Conservation (phyloP, 2,888 invertebrate genomes). For the Zygaena filipendulae region DNA sequence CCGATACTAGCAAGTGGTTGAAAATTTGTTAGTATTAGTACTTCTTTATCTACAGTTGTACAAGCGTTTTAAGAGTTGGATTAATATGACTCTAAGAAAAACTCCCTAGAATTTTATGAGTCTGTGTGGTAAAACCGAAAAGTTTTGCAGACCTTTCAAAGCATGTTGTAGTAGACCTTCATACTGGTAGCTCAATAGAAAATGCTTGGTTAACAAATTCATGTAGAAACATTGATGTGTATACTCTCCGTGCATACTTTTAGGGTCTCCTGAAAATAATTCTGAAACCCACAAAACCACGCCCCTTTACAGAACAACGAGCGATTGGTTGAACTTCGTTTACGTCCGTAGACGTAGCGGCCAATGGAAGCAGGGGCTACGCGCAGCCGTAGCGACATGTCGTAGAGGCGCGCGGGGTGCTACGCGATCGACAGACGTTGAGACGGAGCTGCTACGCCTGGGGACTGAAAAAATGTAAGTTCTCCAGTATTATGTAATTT, state of each 20-base stretch:
- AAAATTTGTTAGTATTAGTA: too few relatives aligned
- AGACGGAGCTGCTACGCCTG: slow-evolving; percentile 51
- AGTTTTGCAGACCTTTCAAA: too few relatives aligned
- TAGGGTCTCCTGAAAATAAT: slow-evolving; percentile 55
- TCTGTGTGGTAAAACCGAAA: too few relatives aligned
- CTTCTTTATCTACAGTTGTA: too few relatives aligned
- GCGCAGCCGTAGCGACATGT: slow-evolving; percentile 56
- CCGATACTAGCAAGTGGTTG: too few relatives aligned
- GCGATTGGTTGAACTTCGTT: slow-evolving; percentile 43
- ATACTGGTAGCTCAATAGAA: too few relatives aligned
- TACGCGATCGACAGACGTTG: slow-evolving; percentile 57
- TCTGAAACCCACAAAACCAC: slow-evolving; percentile 56
- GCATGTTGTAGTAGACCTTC: too few relatives aligned
- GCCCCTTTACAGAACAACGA: slow-evolving; percentile 46
- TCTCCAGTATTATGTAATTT: slow-evolving; percentile 15
- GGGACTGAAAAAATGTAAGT: slow-evolving; percentile 60
- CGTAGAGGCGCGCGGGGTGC: slow-evolving; percentile 49
- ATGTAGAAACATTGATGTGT: slow-evolving; percentile 33
- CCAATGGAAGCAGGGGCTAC: slow-evolving; percentile 48
- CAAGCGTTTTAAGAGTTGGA: too few relatives aligned
- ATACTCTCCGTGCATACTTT: slow-evolving; percentile 34
- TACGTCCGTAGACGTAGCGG: slow-evolving; percentile 37
- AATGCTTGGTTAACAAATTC: slow-evolving; percentile 22
- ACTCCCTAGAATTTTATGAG: too few relatives aligned
- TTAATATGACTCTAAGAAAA: too few relatives aligned